Base-by-base conservation (phyloP, 2,888 invertebrate genomes). In the Lasius platythorax region DNA sequence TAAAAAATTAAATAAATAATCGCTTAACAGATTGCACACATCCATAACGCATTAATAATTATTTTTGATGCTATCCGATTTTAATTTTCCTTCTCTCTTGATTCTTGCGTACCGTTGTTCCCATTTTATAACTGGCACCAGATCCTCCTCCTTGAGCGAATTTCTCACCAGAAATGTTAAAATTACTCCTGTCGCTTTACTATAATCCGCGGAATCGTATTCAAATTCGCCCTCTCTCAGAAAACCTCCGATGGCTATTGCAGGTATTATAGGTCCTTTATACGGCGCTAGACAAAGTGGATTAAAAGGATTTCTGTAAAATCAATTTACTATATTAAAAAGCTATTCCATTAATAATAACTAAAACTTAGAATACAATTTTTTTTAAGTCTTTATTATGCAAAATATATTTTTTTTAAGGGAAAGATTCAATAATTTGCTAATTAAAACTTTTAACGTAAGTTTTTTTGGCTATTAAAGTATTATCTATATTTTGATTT, bases 201-300 rank as follows among this genome's bases (percentile, higher is more conserved):
- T 95, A 91, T 97, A 97, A 81, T 96, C 93, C 0, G 96, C 95
- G 82, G 96, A 95, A 0, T 96, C 96, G 28, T 94, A 95, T 0
- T 95, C 92, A 23, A 95, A 94, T 87, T 96, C 94, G 6, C 94
- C 95, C 0, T 95, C 94, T 46, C 95, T 94, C 53, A 96, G 96
- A 92, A 96, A 97, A n/a, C 98, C 99, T 40, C 99, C 99, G 56
- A 99, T 96, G 0, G 97, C 97, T 79, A 99, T 96, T 86, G 97
- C 97, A 0, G 99, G 98, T 89, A 98, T 97, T 11, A 98, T 96
- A 1, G 99, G 99, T 0, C 98, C 99, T 46, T 99, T 99, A 95
- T 97, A 99, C 0, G 97, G 96, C 0, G 97, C 98, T 83, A 98
- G 95, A 94, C 99, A 99, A 0, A 96, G 95, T 4, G 96, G 95